A percentile compares a stretch with the other conserved stretches of the same genome.
phyloP scores from a whole-genome alignment of 1,140 invertebrate species.

The Brachionus koreanus region DNA sequence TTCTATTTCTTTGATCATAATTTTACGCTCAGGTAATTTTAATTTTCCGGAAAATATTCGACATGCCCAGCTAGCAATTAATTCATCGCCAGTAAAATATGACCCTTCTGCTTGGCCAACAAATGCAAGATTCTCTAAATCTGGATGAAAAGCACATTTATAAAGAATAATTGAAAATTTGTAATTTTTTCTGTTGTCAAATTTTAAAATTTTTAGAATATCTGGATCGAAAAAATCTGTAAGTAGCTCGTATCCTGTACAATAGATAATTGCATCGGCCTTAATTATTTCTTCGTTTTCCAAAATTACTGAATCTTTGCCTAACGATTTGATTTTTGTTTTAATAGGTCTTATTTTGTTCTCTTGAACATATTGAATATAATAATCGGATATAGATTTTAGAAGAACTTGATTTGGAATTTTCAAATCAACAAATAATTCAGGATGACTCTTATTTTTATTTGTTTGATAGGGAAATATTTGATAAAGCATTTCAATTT shows the following conservation, averaged over 20 bases:
- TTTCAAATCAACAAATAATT: neutral
- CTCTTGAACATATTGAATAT: neutral
- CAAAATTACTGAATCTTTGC: neutral
- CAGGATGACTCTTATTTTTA: neutral
- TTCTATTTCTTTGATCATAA: slow-evolving; percentile 10
- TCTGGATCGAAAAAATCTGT: neutral
- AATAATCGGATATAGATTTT: slow-evolving; percentile 5
- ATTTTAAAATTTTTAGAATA: neutral
- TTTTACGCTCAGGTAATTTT: neutral
- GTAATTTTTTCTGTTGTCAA: neutral
- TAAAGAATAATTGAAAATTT: slow-evolving; percentile 6
- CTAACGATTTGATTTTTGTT: neutral
- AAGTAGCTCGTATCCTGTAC: slow-evolving; percentile 3
- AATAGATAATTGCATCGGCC: slow-evolving; percentile 12
- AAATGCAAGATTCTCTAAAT: slow-evolving; percentile 19
- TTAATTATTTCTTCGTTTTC: neutral
- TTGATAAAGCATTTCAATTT: neutral
- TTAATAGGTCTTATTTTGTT: neutral
- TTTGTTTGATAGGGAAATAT: neutral
- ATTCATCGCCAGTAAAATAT: neutral
- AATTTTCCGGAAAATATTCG: neutral
- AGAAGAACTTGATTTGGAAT: neutral
- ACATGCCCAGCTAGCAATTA: slow-evolving; percentile 27
- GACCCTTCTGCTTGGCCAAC: neutral
- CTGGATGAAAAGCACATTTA: neutral